Evolutionary conservation across 2,888 invertebrate species (phyloP), one percentile per base, ranked within the genome.

Genomic region (Melipona beecheii): DNA sequence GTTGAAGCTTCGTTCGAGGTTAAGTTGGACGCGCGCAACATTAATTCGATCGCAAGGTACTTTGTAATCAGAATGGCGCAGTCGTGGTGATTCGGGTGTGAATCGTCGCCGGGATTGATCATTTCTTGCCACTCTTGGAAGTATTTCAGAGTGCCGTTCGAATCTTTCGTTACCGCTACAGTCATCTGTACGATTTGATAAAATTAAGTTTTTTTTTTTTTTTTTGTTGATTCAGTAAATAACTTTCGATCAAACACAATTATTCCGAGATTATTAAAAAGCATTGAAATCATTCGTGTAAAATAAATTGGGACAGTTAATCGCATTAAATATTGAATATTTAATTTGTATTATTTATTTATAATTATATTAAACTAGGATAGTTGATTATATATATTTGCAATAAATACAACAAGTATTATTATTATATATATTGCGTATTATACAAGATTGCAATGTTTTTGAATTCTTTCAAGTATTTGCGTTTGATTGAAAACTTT

Each of bases 81-180:
- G 91, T 96, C 96, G 91, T 96, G 96, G 89, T 96, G 96, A 90
- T 95, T 95, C 13, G 96, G 95, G 89, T 96, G 95, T 24, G 93
- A 91, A 86, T 96, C 96, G 81, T 95, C 95, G 60, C 93, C 93
- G 2, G 95, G 95, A 91, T 96, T 96, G 74, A 95, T 94, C 78
- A 90, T 92, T 75, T 94, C 92, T 89, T 96, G 96, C 96, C 96
- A 96, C 77, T 95, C 93, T 90, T 95, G 95, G 92, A 96, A 96
- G 90, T 94, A 95, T 78, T 94, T 93, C 81, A 96, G 92, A 9
- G 96, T 95, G 85, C 94, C 94, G 81, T 95, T 95, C 4, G 95
- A 95, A 88, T 95, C 95, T 83, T 95, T 95, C 76, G 92, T 95
- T 69, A 93, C 86, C 65, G 93, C 91, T 52, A 95, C 89, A 76